Evolutionary conservation across 1,140 invertebrate genomes (phyloP), one percentile per base, ranked within the genome.

Genomic region (Drosophila nebulosa): DNA sequence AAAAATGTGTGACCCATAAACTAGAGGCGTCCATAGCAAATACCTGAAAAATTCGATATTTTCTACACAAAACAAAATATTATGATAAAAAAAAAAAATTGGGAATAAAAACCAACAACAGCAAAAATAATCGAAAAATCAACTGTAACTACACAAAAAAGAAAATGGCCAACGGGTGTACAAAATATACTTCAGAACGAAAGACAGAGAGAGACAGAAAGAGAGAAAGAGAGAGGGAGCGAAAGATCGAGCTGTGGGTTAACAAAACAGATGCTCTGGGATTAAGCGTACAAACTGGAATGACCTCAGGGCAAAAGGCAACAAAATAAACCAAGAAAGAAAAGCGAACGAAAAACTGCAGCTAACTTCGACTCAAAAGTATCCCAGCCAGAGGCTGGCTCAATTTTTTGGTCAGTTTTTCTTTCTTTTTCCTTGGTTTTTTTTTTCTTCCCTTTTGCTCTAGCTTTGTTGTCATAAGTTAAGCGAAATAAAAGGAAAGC

Each of bases 391-490:
- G 52, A 55, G 52, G 52, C 52, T 30, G 27, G 52, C 52, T 30
- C 52, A 55, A 55, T 55, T 30, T 30, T 55, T 55, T 55, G 52
- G 52, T 16, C 39, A 18, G 6, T 10, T 10, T 46, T 46, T 46
- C 9, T 18, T 46, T 16, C 36, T 64, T 55, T 18, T 46, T 46
- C n/a, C n/a, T 59, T 46, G 4, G 35, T 18, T 18, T 21, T 21
- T 56, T 64, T 64, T 21, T 53, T n/a, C 9, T n/a, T 10, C 4
- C 12, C 18, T 46, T 36, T 46, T n/a, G 36, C 21, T 50, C 16
- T 56, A 12, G 42, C 42, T 80, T 70, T 74, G 50, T 79, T 79
- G 57, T 55, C 52, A 55, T 55, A 55, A 55, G 52, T 55, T 32
- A 30, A 46, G 39, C 39, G 52, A 30, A 55, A 55, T 30, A 55